Evolutionary conservation across 2,888 invertebrate genomes (phyloP).

Genomic region (Patella pellucida): DNA sequence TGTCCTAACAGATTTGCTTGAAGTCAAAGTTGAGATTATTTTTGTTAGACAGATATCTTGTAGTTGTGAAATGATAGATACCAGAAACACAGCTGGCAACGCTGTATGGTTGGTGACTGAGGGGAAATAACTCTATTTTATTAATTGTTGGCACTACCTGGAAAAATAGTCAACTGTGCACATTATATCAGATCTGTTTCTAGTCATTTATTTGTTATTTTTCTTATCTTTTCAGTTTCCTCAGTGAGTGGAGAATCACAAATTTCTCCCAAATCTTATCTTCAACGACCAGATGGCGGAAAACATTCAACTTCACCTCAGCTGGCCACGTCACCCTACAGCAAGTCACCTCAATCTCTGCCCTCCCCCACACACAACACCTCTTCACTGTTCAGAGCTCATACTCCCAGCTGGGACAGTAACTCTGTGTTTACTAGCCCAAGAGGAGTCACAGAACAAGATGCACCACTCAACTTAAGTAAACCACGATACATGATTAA

Average conservation of each 20-base stretch:
- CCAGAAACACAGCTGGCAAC: no score
- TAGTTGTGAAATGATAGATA: no score
- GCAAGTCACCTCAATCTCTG: constrained; percentile 38
- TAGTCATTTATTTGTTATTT: no score
- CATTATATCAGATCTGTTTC: no score
- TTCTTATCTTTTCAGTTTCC: constrained; percentile 40
- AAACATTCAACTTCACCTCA: constrained; percentile 46
- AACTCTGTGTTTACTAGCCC: constrained; percentile 17
- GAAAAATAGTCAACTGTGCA: no score
- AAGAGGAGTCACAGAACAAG: constrained; percentile 67
- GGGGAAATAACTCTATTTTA: no score
- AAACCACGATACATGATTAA: constrained; percentile 79
- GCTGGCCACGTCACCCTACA: constrained; percentile 47
- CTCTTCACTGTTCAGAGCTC: constrained; percentile 29
- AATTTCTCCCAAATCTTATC: constrained; percentile 34
- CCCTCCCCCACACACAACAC: constrained; percentile 47
- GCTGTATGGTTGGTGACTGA: no score
- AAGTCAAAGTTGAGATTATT: no score
- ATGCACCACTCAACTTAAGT: constrained; percentile 88
- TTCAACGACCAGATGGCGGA: constrained; percentile 35
- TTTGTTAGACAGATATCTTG: no score
- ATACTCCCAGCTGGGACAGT: constrained; percentile 24
- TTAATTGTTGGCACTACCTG: no score
- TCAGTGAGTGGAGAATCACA: constrained; percentile 31
- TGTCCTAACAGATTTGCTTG: no score